These are phyloP conservation scores for Calephelis perditalis DNA, from an alignment of 2,888 invertebrate species.

Conservation along the genomic window DNA sequence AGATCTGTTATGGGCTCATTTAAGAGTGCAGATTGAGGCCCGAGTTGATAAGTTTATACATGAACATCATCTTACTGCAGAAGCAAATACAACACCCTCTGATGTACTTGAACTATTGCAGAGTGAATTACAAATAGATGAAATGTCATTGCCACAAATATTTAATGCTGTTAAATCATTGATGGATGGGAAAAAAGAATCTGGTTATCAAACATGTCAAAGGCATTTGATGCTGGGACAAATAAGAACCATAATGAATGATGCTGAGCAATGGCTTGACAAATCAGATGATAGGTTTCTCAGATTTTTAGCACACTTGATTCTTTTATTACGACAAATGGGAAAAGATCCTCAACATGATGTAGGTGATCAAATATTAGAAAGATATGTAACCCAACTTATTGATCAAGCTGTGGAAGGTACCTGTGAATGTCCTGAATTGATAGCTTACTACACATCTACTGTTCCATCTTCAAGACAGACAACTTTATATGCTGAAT, in stretches of 20 bases:
- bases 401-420: constrained; percentile 75
- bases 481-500: constrained; percentile 81
- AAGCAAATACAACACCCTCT: constrained; percentile 59
- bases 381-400: constrained; percentile 84
- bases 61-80: constrained; percentile 66
- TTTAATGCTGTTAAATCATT: constrained; percentile 65
- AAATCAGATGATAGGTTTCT: constrained; percentile 77
- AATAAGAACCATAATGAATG: constrained; percentile 83
- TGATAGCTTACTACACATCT: constrained; percentile 92
- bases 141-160: constrained; percentile 59
- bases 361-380: constrained; percentile 85
- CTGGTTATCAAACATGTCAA: constrained; percentile 87
- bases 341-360: constrained; percentile 85
- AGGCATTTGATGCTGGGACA: constrained; percentile 91
- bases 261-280: constrained; percentile 82
- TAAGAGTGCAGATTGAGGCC: constrained; percentile 89
- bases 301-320: constrained; percentile 90
- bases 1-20: constrained; percentile 93
- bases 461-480: constrained; percentile 80
- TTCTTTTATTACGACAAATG: constrained; percentile 88
- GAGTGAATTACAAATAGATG: constrained; percentile 53
- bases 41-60: constrained; percentile 84
- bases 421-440: constrained; percentile 82
- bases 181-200: constrained; percentile 77
- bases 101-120: constrained; percentile 64